phyloP scores from a whole-genome alignment of 2,888 invertebrate genomes.

The Globia sparganii region DNA sequence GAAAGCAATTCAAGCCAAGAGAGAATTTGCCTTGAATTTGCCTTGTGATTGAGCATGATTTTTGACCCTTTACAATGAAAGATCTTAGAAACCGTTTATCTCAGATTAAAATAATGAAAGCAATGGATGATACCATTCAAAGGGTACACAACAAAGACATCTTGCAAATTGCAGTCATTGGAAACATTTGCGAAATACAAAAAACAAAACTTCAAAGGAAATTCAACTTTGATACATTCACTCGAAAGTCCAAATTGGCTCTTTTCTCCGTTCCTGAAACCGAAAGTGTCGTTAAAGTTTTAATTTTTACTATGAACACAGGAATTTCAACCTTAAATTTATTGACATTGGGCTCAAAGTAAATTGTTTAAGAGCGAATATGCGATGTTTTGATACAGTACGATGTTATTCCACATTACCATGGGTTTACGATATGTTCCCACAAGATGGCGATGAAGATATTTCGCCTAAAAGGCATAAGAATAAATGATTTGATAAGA shows the following conservation, averaged over 20 bases:
- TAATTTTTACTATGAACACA: conserved; percentile 9
- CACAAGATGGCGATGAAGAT: conserved; percentile 14
- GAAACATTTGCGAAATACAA: conserved; percentile 50
- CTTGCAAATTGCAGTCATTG: conserved; percentile 57
- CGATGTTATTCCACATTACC: conserved; percentile 28
- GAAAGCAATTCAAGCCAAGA: neutral
- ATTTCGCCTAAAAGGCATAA: conserved; percentile 12
- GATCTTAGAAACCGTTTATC: conserved; percentile 17
- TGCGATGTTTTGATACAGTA: conserved; percentile 30
- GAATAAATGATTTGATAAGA: conserved; percentile 6
- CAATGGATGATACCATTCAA: conserved; percentile 33
- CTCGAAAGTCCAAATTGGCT: conserved; percentile 7
- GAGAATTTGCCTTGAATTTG: neutral
- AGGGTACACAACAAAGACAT: conserved; percentile 46
- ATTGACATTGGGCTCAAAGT: neutral
- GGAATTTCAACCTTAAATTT: neutral
- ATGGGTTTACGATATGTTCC: conserved; percentile 52
- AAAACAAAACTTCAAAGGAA: conserved; percentile 1
- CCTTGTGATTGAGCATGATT: neutral
- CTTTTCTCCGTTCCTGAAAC: conserved; percentile 41
- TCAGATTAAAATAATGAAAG: conserved; percentile 31
- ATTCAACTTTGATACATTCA: accelerated
- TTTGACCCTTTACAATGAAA: neutral
- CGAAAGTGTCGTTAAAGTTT: conserved; percentile 64
- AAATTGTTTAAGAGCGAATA: neutral